Conservation (phyloP, 2,113 vertebrate genomes). For the Canis aureus region DNA sequence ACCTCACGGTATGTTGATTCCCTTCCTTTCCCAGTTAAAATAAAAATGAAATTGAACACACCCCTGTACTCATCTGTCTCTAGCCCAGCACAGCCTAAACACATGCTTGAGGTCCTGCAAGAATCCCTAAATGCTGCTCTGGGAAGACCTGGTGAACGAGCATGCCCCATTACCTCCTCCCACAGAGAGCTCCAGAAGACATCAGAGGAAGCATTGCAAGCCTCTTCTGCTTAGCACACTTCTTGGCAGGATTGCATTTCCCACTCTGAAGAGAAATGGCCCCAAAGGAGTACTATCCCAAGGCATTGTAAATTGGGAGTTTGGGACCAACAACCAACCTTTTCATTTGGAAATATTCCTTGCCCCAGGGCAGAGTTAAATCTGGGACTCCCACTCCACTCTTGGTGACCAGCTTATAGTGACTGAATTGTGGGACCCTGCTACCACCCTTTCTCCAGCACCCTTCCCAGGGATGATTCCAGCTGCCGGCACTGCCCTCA, state of each 20-base stretch:
- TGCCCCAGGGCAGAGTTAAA: neutral
- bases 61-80: neutral
- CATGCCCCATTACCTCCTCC: neutral
- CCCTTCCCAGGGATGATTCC: neutral
- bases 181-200: neutral
- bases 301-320: neutral
- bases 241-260: neutral
- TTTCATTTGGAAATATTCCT: neutral
- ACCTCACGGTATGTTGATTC: constrained; percentile 86
- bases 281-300: neutral
- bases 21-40: neutral
- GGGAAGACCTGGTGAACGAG: neutral
- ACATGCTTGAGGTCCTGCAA: neutral
- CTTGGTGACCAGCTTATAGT: neutral
- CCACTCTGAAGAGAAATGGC: neutral
- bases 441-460: neutral
- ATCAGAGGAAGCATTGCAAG: neutral
- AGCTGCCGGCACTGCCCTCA: neutral
- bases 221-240: neutral
- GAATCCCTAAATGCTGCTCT: neutral
- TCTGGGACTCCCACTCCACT: neutral
- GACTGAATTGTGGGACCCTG: too few relatives aligned
- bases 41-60: neutral
- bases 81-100: neutral
- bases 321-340: neutral